These are phyloP conservation scores for Terebella lapidaria DNA, from an alignment of 2,888 invertebrate species.

Conservation along the genomic window DNA sequence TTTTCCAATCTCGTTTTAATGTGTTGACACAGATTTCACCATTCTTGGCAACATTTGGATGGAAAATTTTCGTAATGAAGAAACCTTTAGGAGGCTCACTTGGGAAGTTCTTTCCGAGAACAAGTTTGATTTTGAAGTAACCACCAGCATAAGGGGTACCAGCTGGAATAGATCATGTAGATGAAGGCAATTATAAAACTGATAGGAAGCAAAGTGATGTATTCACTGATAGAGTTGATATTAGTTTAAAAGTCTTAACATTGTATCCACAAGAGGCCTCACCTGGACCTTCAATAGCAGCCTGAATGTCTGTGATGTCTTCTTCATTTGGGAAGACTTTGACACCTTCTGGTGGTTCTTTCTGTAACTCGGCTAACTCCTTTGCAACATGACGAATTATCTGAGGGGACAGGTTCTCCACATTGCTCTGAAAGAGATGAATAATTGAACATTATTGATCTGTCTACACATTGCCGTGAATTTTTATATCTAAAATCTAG, in stretches of 20 bases:
- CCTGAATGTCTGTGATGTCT: conserved; percentile 90
- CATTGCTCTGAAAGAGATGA: conserved; percentile 34
- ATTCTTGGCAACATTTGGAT: conserved; percentile 86
- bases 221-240: too few relatives aligned
- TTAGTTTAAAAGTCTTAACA: too few relatives aligned
- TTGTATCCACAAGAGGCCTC: conserved; percentile 29
- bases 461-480: too few relatives aligned
- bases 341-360: conserved; percentile 84
- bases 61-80: conserved; percentile 93
- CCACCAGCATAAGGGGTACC: conserved; percentile 90
- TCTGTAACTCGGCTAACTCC: conserved; percentile 78
- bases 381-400: conserved; percentile 79
- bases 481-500: too few relatives aligned
- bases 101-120: conserved; percentile 88
- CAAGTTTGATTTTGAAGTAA: conserved; percentile 80
- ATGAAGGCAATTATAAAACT: too few relatives aligned
- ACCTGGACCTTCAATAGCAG: conserved; percentile 85
- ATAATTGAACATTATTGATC: background rate
- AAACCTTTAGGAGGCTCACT: conserved; percentile 82
- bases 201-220: too few relatives aligned
- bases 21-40: conserved; percentile 97
- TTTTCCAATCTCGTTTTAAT: conserved; percentile 92
- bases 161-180: conserved; percentile 63
- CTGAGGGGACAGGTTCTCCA: conserved; percentile 92
- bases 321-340: conserved; percentile 83